phyloP scores from a whole-genome alignment of 2,797 vertebrate species.

The Takifugu rubripes region DNA sequence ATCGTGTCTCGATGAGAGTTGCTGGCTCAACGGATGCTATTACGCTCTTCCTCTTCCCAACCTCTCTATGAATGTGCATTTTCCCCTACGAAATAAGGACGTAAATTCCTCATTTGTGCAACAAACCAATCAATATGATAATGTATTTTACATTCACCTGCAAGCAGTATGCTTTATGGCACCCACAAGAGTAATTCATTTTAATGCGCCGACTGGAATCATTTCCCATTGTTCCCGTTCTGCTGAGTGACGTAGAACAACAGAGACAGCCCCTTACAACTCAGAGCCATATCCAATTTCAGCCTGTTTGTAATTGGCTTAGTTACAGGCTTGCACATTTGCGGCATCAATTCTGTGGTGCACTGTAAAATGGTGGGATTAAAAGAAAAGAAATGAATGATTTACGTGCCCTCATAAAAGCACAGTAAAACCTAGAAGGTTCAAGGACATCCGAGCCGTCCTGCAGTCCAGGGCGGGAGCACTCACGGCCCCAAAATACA shows the following conservation, averaged over 20 bases:
- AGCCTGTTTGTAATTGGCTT: conserved; percentile 52
- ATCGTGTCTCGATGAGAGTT: conserved; percentile 44
- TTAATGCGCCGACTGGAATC: conserved; percentile 64
- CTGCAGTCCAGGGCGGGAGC: conserved; percentile 60
- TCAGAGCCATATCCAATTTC: conserved; percentile 44
- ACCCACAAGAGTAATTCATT: conserved; percentile 63
- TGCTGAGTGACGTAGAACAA: conserved; percentile 58
- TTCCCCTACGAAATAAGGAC: conserved; percentile 49
- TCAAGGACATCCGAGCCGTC: conserved; percentile 68
- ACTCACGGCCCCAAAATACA: conserved; percentile 50
- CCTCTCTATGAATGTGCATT: conserved; percentile 50
- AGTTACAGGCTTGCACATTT: conserved; percentile 57
- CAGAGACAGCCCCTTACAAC: conserved; percentile 56
- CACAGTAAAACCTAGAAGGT: conserved; percentile 74
- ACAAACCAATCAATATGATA: conserved; percentile 77
- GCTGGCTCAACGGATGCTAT: conserved; percentile 46
- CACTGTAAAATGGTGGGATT: conserved; percentile 60
- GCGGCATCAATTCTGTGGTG: conserved; percentile 63
- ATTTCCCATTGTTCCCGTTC: conserved; percentile 55
- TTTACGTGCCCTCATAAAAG: conserved; percentile 76
- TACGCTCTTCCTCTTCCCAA: conserved; percentile 42
- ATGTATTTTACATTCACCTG: conserved; percentile 65
- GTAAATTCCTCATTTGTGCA: conserved; percentile 54
- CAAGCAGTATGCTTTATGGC: conserved; percentile 51
- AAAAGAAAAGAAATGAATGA: conserved; percentile 43